Base-by-base conservation (phyloP, 2,888 invertebrate genomes). In the Xylota segnis region DNA sequence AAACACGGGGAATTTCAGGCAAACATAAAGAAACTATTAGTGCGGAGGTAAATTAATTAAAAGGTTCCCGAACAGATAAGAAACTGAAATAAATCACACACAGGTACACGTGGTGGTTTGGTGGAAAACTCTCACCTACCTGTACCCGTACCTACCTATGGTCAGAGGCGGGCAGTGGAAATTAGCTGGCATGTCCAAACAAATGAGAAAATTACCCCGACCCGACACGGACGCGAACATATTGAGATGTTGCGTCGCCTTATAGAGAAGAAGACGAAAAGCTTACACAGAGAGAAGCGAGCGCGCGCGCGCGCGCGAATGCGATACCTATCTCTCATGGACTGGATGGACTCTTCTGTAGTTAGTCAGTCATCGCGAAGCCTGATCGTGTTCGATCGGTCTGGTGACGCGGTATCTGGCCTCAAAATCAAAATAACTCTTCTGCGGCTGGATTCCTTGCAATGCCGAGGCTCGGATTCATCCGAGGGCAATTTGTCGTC, bases 401-500 rank as follows among this genome's bases (percentile, higher is more conserved):
- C 61, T 40, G 84, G 71, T 66, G 81, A 86, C 72, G 82, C 50
- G 47, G 43, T 86, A 86, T 86, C 86, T 77, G 43, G 50, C 63
- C 9, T 50, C 77, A 23, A 86, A 82, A 86, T 86, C 86, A 68
- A 77, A 86, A 82, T 86, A 86, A 86, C 86, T 86, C 82, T 71
- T 72, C 66, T 34, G 16, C n/a, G 61, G 54, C 58, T 65, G 37
- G 77, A 40, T 40, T 45, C 29, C 32, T 40, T 43, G 56, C 43
- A 18, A 58, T 5, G 58, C 27, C 16, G 54, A 29, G 16, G 23
- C 5, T 58, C 37, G 50, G 70, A 83, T 74, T 78, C 86, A 83
- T 87, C 74, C 77, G 74, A 87, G 70, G 63, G 87, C 87, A 87
- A 87, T 87, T 87, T 87, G 87, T 87, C 87, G 87, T 87, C 87